Base-by-base conservation (phyloP, 2,113 vertebrate species). In the Tychaedon coryphoeus region DNA sequence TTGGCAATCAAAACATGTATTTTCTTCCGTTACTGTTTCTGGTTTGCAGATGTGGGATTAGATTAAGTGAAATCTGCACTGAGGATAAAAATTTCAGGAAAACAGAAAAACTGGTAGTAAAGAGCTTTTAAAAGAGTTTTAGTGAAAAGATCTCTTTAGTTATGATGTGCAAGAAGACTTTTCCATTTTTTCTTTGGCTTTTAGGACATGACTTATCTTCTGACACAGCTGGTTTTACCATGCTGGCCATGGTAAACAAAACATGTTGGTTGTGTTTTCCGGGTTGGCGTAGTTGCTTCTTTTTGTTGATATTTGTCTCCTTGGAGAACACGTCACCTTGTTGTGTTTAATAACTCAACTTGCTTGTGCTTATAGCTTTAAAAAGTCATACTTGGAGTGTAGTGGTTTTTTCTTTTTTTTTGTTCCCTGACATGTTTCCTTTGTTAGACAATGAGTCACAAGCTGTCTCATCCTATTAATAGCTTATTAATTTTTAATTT, bases 401-500 rank as follows among this genome's bases (percentile, higher is more conserved):
- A 12, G 25, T 24, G 50, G 20, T 23, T 56, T 88, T 56, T 71
- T 9, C 22, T 48, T 2, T n/a, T 43, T 78, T 76, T 76, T 87
- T 62, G 29, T 78, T 62, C 76, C 29, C 34, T 87, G 61, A 48
- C 65, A 74, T 29, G 25, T 45, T 94, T 90, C 47, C 71, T 90
- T 87, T 95, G 90, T 93, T 91, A 95, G 81, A 93, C 77, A 82
- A 36, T 93, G 93, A 91, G 74, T 96, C 86, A 88, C 85, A 75
- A 90, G 38, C 85, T 76, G 64, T 85, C 84, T 96, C n/a, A 91
- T 90, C 77, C 66, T 96, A 91, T 95, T 96, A 94, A 92, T 95
- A 95, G 71, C 71, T 79, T 85, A 74, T 90, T 91, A 87, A 91
- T 93, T 93, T 95, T 95, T 92, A 91, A 96, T 91, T 95, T 91